Evolutionary conservation across 2,113 vertebrate species (phyloP).

Genomic region (Thomomys bottae): DNA sequence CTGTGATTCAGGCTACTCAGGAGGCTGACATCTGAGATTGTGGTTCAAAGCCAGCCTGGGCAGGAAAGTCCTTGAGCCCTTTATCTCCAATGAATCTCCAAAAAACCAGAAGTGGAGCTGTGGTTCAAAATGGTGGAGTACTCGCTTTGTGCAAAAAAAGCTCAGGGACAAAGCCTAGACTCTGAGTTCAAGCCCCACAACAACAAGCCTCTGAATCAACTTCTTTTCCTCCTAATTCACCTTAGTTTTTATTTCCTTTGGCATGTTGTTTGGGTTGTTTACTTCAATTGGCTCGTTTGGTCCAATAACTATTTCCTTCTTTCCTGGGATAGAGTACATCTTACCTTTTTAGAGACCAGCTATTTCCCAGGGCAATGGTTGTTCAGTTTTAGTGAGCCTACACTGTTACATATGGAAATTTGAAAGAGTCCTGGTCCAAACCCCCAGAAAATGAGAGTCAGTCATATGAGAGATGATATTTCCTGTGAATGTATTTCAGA

Average conservation of each 20-base stretch:
- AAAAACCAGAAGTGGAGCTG: no score
- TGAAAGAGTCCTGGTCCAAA: not conserved
- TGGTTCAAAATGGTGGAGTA: no score
- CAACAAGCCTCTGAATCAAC: conserved; percentile 8
- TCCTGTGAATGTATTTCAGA: not conserved
- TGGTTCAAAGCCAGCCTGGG: no score
- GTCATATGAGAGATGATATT: not conserved
- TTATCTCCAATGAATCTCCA: no score
- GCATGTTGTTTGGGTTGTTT: not conserved
- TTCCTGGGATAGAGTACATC: not conserved
- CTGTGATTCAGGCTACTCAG: no score
- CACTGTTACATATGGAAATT: not conserved
- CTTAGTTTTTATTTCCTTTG: not conserved
- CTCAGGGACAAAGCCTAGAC: no score
- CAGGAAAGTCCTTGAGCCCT: no score
- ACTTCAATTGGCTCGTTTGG: not conserved
- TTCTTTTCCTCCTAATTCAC: not conserved
- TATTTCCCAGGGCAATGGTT: not conserved
- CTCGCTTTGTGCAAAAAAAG: no score
- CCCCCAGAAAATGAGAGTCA: not conserved
- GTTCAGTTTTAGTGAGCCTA: not conserved
- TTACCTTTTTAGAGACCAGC: not conserved
- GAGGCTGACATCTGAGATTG: no score
- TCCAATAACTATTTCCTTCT: not conserved
- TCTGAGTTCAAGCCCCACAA: no score